phyloP scores from a whole-genome alignment of 2,113 vertebrate genomes.

The Pelvicachromis taeniatus region DNA sequence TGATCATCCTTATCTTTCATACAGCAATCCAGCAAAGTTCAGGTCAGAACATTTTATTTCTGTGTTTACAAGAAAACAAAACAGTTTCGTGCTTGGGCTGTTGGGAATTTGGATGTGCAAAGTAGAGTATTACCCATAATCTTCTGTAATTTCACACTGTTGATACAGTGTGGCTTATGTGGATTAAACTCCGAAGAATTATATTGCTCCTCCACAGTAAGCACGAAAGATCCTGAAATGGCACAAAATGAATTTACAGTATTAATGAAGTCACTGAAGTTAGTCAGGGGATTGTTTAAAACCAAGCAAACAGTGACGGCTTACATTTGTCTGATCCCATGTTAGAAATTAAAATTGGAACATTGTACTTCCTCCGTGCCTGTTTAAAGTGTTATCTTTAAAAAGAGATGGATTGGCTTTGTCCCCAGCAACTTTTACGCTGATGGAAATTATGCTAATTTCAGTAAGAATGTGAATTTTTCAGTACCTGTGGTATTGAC shows the following conservation, averaged over 20 bases:
- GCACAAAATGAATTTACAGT: not conserved
- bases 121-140: not conserved
- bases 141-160: not conserved
- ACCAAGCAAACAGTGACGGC: not conserved
- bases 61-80: not conserved
- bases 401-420: constrained; percentile 68
- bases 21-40: not conserved
- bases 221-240: not conserved
- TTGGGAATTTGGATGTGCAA: not conserved
- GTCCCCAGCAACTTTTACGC: constrained; percentile 67
- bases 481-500: constrained; percentile 76
- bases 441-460: constrained; percentile 81
- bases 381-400: constrained; percentile 60
- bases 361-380: constrained; percentile 33
- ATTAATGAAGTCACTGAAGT: not conserved
- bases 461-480: constrained; percentile 67
- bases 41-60: not conserved
- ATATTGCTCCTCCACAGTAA: not conserved
- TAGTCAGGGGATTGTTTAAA: constrained; percentile 3
- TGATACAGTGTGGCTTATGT: not conserved
- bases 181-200: not conserved
- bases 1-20: not conserved
- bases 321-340: constrained; percentile 9
- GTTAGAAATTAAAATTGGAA: constrained; percentile 41
- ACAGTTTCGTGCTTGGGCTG: not conserved